A percentile compares a stretch with the other conserved stretches of the same genome.
phyloP scores from a whole-genome alignment of 2,797 vertebrate genomes.

The Sarcophilus harrisii region DNA sequence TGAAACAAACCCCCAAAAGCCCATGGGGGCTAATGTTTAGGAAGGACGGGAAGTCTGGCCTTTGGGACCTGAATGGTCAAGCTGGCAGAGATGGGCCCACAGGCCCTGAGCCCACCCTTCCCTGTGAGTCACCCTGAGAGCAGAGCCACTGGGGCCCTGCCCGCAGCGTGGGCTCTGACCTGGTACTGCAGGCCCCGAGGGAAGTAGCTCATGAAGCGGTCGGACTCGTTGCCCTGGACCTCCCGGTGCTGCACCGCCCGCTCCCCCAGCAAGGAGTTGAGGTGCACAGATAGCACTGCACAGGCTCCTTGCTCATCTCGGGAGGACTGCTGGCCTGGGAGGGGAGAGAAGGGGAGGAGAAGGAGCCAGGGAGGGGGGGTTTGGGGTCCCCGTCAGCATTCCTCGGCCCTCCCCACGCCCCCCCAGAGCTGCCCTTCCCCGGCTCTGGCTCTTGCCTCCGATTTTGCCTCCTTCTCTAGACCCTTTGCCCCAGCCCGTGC shows the following conservation, averaged over 20 bases:
- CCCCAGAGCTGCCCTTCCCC: not conserved
- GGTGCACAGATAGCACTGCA: slow-evolving; percentile 92
- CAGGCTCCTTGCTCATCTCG: slow-evolving; percentile 93
- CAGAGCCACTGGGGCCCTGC: not conserved
- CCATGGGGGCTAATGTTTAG: not conserved
- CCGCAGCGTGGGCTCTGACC: slow-evolving; percentile 79
- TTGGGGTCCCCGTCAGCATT: not conserved
- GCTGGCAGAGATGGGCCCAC: not conserved
- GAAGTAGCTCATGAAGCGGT: slow-evolving; percentile 92
- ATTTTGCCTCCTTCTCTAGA: not conserved
- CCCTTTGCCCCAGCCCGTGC: not conserved
- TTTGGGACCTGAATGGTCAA: not conserved
- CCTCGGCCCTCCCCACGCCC: not conserved
- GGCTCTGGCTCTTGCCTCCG: not conserved
- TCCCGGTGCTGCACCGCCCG: slow-evolving; percentile 92
- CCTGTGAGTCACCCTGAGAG: not conserved
- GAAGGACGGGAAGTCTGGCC: not conserved
- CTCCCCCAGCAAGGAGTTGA: slow-evolving; percentile 91
- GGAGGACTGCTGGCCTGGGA: slow-evolving; percentile 90
- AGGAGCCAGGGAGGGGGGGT: not conserved
- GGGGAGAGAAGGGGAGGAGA: rapidly evolving
- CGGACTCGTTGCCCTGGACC: slow-evolving; percentile 91
- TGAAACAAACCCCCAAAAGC: not conserved
- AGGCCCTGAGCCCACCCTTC: not conserved
- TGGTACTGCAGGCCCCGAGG: slow-evolving; percentile 93